Evolutionary conservation across 2,888 invertebrate species (phyloP).

Genomic region (Leptinotarsa tumamoca): DNA sequence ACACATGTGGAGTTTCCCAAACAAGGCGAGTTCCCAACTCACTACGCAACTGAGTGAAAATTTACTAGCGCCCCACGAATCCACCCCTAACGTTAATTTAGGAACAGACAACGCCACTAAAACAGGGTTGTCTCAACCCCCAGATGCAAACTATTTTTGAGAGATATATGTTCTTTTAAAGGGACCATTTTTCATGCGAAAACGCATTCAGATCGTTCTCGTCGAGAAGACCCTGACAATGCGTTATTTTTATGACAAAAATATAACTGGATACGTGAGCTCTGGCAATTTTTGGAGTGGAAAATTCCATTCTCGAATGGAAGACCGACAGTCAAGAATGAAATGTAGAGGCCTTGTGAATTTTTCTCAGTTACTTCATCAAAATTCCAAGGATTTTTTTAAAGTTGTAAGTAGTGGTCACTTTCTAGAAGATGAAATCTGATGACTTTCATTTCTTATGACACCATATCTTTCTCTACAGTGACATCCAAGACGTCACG

Average conservation of each 20-base stretch:
- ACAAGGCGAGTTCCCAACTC: constrained; percentile 38
- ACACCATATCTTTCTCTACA: too few relatives aligned
- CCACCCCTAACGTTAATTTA: constrained; percentile 42
- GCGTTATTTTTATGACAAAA: constrained; percentile 10
- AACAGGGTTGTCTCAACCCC: constrained; percentile 36
- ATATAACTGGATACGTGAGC: constrained; percentile 7
- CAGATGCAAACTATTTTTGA: constrained; percentile 40
- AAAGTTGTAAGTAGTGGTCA: too few relatives aligned
- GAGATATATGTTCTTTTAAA: constrained; percentile 38
- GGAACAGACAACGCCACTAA: constrained; percentile 38
- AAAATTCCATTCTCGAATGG: background rate
- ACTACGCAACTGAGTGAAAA: constrained; percentile 43
- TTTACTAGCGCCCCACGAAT: constrained; percentile 43
- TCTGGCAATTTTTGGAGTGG: background rate
- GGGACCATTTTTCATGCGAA: constrained; percentile 33
- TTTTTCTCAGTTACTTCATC: too few relatives aligned
- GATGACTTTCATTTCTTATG: too few relatives aligned
- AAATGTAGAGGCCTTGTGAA: too few relatives aligned
- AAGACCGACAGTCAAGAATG: too few relatives aligned
- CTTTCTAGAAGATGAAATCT: too few relatives aligned
- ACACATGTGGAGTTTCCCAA: constrained; percentile 53
- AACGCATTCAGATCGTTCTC: background rate
- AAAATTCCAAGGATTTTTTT: too few relatives aligned
- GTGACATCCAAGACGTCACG: too few relatives aligned
- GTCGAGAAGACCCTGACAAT: constrained; percentile 1